Conservation (phyloP, 2,113 vertebrate genomes). For the Acanthisitta chloris region DNA sequence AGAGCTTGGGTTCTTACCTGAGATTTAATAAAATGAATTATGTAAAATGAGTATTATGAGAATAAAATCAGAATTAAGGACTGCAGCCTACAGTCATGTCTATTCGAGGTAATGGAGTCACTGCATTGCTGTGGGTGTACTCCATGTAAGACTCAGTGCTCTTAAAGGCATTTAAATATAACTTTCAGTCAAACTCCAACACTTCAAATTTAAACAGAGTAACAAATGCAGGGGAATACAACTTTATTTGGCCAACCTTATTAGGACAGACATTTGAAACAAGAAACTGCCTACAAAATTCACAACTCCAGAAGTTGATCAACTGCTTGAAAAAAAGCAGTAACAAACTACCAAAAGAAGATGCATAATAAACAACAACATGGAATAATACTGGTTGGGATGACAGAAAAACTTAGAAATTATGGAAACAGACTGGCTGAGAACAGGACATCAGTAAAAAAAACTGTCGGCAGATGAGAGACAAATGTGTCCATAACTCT, state of each 20-base stretch:
- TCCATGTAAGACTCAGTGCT: background rate
- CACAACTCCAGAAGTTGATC: background rate
- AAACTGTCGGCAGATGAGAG: background rate
- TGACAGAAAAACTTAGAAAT: background rate
- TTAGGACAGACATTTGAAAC: background rate
- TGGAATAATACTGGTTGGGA: background rate
- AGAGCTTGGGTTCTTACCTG: background rate
- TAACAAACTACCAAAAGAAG: background rate
- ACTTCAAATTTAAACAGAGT: background rate
- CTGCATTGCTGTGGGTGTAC: background rate
- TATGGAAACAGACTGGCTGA: background rate
- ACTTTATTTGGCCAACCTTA: background rate
- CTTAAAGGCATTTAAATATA: background rate
- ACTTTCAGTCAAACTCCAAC: background rate
- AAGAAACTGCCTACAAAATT: background rate
- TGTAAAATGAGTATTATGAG: too few species aligned
- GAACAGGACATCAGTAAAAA: background rate
- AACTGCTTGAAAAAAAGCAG: background rate
- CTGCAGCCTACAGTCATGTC: background rate
- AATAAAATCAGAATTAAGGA: background rate
- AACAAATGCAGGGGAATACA: background rate
- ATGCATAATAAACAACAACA: background rate
- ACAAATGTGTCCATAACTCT: background rate
- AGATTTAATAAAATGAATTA: too few species aligned
- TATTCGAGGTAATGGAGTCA: background rate